A percentile compares a stretch with the other conserved stretches of the same genome.
Evolutionary conservation across 2,113 vertebrate genomes (phyloP).

Genomic region (Colistium nudipinnis): DNA sequence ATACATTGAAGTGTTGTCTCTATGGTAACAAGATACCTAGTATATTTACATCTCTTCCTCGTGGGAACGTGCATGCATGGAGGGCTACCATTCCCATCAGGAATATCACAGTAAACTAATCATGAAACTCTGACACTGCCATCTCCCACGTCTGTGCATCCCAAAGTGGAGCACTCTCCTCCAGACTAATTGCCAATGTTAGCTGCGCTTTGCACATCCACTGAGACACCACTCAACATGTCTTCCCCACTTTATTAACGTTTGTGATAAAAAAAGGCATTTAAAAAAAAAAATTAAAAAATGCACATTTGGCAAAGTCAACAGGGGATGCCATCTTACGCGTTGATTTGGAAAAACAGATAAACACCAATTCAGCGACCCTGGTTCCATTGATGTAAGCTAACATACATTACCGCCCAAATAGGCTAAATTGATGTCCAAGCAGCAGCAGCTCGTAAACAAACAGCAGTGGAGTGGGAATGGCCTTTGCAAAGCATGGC

Average conservation of each 20-base stretch:
- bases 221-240: slow-evolving; percentile 58
- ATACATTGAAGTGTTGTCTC: slow-evolving; percentile 69
- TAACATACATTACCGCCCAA: slow-evolving; percentile 76
- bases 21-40: slow-evolving; percentile 72
- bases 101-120: slow-evolving; percentile 71
- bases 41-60: slow-evolving; percentile 79
- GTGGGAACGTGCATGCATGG: slow-evolving; percentile 63
- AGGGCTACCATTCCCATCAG: slow-evolving; percentile 60
- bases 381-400: slow-evolving; percentile 71
- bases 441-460: slow-evolving; percentile 75
- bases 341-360: slow-evolving; percentile 64
- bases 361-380: slow-evolving; percentile 61
- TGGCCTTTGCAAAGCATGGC: slow-evolving; percentile 59
- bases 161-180: slow-evolving; percentile 57
- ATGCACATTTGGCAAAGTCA: slow-evolving; percentile 43
- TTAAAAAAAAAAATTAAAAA: slow-evolving; percentile 4
- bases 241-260: slow-evolving; percentile 54
- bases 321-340: slow-evolving; percentile 42
- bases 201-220: slow-evolving; percentile 45
- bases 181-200: slow-evolving; percentile 67
- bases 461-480: slow-evolving; percentile 80
- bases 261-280: slow-evolving; percentile 43
- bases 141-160: slow-evolving; percentile 57
- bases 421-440: slow-evolving; percentile 77
- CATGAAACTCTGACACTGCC: slow-evolving; percentile 68